Conservation (phyloP, 2,113 vertebrate genomes). For the Bubo scandiacus region DNA sequence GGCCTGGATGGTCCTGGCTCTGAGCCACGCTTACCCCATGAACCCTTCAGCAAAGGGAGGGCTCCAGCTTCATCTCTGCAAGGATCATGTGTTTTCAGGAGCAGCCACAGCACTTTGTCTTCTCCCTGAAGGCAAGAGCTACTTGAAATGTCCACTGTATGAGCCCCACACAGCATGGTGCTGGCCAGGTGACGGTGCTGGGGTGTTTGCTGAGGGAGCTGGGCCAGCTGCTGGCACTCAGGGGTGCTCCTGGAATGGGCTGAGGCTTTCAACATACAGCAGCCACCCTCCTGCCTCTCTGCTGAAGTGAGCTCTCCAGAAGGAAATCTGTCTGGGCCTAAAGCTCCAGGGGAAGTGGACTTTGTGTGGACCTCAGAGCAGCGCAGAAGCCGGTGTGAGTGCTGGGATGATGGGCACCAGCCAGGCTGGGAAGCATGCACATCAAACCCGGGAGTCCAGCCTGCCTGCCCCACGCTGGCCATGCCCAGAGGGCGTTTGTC, state of each 20-base stretch:
- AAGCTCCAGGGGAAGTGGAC: background rate
- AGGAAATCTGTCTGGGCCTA: background rate
- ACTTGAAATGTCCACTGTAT: background rate
- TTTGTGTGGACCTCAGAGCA: background rate
- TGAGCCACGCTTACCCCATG: background rate
- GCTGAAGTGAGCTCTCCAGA: background rate
- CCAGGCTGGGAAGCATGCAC: background rate
- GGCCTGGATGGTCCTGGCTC: background rate
- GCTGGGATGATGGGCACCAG: background rate
- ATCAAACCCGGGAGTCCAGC: background rate
- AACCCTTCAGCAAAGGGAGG: background rate
- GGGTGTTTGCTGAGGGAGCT: background rate
- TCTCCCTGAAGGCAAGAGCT: background rate
- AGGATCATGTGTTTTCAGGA: background rate
- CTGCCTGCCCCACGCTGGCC: fast-evolving
- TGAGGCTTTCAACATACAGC: background rate
- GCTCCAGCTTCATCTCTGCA: background rate
- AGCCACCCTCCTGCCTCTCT: background rate
- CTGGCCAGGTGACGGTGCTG: background rate
- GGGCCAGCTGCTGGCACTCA: background rate
- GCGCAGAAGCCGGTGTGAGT: background rate
- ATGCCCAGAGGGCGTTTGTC: background rate
- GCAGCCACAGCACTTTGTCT: background rate
- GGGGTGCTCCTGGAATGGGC: background rate
- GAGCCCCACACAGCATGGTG: background rate